Percentiles rank a stretch among this genome's conserved stretches.
Evolutionary conservation across 2,797 vertebrate species (phyloP).

Genomic region (Sus cebifrons): DNA sequence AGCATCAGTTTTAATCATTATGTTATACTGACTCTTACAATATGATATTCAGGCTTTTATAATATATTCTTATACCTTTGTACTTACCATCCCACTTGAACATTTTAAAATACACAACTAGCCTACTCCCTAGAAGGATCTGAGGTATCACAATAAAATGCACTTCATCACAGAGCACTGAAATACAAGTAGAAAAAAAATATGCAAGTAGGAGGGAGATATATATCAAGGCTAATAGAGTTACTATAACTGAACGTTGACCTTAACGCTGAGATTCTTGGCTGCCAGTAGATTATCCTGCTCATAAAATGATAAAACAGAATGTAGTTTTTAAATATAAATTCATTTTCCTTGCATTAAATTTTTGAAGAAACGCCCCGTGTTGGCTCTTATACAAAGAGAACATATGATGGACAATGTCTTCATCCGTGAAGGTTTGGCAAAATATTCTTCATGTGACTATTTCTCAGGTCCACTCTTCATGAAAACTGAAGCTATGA

Average conservation of each 20-base stretch:
- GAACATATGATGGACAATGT: not conserved
- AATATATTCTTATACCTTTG: constrained; percentile 1
- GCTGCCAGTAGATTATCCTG: not conserved
- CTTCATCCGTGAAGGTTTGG: not conserved
- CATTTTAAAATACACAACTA: constrained; percentile 19
- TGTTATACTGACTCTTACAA: constrained; percentile 33
- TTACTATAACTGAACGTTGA: not conserved
- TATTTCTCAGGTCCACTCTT: not conserved
- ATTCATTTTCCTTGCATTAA: constrained; percentile 18
- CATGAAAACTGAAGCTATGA: not conserved
- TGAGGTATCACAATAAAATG: not conserved
- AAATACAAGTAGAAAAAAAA: constrained; percentile 17
- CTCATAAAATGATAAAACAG: constrained; percentile 27
- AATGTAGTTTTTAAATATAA: constrained; percentile 23
- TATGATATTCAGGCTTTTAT: constrained; percentile 38
- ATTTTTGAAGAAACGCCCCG: not conserved
- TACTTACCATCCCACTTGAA: constrained; percentile 26
- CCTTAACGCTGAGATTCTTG: constrained; percentile 33
- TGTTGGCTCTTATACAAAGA: constrained; percentile 45
- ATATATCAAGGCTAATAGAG: not conserved
- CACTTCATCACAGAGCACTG: constrained; percentile 9
- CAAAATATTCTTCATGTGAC: not conserved
- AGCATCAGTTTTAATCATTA: not conserved
- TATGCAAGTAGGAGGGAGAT: not conserved
- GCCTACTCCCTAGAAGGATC: constrained; percentile 20